Base-by-base conservation (phyloP, 92 coral and sea anemone species). In the Montipora capitata region DNA sequence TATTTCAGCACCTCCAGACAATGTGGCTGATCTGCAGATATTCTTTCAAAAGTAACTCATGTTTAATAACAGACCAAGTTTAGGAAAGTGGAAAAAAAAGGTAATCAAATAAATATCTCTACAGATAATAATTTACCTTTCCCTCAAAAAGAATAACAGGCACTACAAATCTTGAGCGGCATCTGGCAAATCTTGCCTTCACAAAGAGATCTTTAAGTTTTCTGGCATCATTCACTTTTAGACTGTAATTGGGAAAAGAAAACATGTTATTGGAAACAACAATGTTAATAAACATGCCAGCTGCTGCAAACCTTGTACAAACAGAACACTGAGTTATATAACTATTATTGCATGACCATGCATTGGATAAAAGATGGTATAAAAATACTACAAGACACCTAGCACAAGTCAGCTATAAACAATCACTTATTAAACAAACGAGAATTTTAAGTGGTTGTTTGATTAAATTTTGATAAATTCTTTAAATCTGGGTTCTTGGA, bases 121-220 rank as follows among this genome's bases (percentile, higher is more conserved):
- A 27, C 1, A 27, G 35, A 27, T 27, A 27, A 27, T 0, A 27
- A 27, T 27, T 27, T 91, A 97, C 99, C 98, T 97, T 97, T 70
- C 98, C 98, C 39, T 97, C 96, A 88, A 91, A 96, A 35, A 96
- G 93, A 58, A 97, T 97, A 2, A 97, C 97, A 38, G 99, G 99
- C 35, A 97, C 93, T 43, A 97, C 99, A 92, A 97, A 97, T 87
- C 99, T 89, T 18, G 99, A 97, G 51, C 99, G 88, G 72, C 99
- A 97, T 78, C 99, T 91, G 7, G 99, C 99, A 87, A 97, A 92
- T 77, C 99, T 89, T 40, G 99, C 98, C 88, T 97, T 97, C 42
- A 92, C 89, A 80, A 97, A 92, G 42, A 97, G 89, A 40, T 96
- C 97, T 72, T 93, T 87, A 20, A 97, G 89, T 54, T 94, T 91